A percentile compares a stretch with the other conserved stretches of the same genome.
Evolutionary conservation across 2,797 vertebrate species (phyloP).

Genomic region (Threskiornis aethiopicus): DNA sequence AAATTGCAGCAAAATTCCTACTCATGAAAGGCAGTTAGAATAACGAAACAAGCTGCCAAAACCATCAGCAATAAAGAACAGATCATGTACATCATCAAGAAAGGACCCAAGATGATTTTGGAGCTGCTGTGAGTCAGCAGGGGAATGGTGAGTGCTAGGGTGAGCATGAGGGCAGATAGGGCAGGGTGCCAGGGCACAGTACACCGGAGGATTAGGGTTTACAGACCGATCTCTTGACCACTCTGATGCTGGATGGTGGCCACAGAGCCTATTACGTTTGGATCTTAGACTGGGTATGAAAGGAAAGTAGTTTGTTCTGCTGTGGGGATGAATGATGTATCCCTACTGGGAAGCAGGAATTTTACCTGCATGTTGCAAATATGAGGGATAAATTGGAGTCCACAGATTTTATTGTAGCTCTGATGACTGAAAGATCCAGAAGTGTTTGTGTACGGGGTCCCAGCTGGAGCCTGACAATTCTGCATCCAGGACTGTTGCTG

Average conservation of each 20-base stretch:
- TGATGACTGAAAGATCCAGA: background rate
- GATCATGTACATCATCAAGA: background rate
- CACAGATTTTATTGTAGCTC: background rate
- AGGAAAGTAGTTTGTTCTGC: background rate
- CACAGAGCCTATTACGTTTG: background rate
- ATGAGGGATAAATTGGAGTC: background rate
- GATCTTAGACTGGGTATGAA: background rate
- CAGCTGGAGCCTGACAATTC: background rate
- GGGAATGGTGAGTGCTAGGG: background rate
- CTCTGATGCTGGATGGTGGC: fast-evolving
- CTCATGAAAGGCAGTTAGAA: background rate
- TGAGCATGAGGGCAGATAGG: background rate
- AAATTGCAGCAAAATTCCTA: background rate
- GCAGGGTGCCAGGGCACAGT: background rate
- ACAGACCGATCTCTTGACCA: background rate
- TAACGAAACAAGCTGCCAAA: slow-evolving; percentile 20
- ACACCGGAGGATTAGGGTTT: background rate
- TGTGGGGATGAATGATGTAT: fast-evolving
- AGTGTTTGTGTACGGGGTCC: background rate
- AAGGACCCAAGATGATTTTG: background rate
- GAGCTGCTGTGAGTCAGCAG: background rate
- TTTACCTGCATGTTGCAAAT: background rate
- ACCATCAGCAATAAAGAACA: background rate
- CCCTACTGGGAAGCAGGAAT: background rate
- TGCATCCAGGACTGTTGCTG: background rate